Evolutionary conservation across 2,113 vertebrate species (phyloP), one percentile per base, ranked within the genome.

Genomic region (Pycnonotus jocosus): DNA sequence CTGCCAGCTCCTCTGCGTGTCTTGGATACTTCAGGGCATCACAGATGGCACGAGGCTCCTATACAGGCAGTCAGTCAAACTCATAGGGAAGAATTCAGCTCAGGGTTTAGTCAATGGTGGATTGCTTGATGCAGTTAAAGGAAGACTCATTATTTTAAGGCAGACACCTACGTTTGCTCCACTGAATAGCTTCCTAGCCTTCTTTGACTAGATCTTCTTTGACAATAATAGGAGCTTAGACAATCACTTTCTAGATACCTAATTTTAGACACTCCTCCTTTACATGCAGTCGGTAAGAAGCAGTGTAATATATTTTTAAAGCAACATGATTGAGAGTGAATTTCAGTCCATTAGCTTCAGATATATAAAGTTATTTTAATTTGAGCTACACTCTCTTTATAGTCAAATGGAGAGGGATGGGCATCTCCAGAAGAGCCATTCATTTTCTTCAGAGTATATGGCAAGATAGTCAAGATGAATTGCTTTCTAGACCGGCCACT

Each of bases 231-330:
- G 74, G 42, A 80, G 27, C 60, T 94, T 86, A 95, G 82, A 58
- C 58, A 94, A 81, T 17, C 3, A 5, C 25, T 40, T 86, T 93
- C 62, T 77, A 80, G 45, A 18, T 69, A 56, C 22, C 71, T 95
- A 69, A 86, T 93, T 93, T 94, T 97, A 93, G 82, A 69, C 35
- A 42, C 22, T 79, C n/a, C 20, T 88, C 16, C 57, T 53, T 85
- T 86, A 81, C 38, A 33, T 86, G 62, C 77, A 50, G 60, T 30
- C 66, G 64, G 64, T 89, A 78, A 17, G 44, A 95, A 84, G 56
- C 60, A 71, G 87, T 27, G 20, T 58, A 80, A 69, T 88, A 18
- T 57, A 54, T 61, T 95, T 95, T 95, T 78, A 71, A 86, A 84
- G 60, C 54, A 42, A 33, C 24, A 56, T 74, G 73, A 74, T 38